Evolutionary conservation across 2,113 vertebrate genomes (phyloP), one percentile per base, ranked within the genome.

Genomic region (Potamarius usumacintae): DNA sequence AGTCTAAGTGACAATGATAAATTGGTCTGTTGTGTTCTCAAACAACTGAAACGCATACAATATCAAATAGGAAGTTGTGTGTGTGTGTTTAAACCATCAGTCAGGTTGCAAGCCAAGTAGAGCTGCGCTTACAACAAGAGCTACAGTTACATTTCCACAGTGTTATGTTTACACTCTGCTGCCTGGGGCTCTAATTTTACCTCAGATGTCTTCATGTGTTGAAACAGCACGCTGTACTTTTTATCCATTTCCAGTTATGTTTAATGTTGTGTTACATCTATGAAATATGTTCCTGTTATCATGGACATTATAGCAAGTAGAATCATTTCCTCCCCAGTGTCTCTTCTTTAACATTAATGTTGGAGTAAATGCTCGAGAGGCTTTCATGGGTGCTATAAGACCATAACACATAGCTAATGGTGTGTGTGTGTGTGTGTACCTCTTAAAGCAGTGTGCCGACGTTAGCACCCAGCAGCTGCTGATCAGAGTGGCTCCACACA

Each of bases 361-460:
- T 69, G 20, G 15, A 60, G 78, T 74, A 53, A 62, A 42, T 25
- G 14, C 83, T 63, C 5, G 10, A 82, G 8, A 52, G 69, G 86
- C 55, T 57, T 83, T n/a, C 34, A 63, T 53, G 81, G 27, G 3
- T 58, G 60, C 60, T n/a, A 8, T n/a, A n/a, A 10, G 62, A 11
- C 25, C 27, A 11, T 18, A 69, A 15, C n/a, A 67, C 0, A 3
- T 8, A 63, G 65, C n/a, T 17, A 53, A 71, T 82, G 77, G 48
- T 20, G 58, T 84, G 50, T 88, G 83, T 83, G 53, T 78, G 85
- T 89, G 34, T 65, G 0, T 62, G 55, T 89, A 95, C 98, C 97
- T 98, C 92, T 99, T 99, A 93, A 99, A 99, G 90, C 98, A 99
- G 81, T 99, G 98, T 4, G 98, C 98, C 0, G 98, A 98, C 4